Conservation (phyloP, 2,888 invertebrate genomes). For the Phragmatobia fuliginosa region DNA sequence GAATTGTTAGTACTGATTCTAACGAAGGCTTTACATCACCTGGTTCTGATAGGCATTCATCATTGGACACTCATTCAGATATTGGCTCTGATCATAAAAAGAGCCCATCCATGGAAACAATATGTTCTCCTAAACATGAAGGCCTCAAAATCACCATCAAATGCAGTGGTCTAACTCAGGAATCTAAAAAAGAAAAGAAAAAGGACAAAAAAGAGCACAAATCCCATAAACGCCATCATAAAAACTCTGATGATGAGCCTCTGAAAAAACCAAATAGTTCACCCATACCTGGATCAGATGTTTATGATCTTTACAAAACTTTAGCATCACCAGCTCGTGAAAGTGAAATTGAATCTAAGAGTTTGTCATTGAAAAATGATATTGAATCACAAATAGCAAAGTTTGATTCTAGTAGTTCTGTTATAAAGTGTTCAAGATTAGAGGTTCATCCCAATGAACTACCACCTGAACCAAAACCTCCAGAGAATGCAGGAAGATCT, state of each 20-base stretch:
- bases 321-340: slow-evolving; percentile 81
- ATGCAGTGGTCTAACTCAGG: slow-evolving; percentile 76
- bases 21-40: slow-evolving; percentile 88
- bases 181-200: slow-evolving; percentile 79
- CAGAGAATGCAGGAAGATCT: slow-evolving; percentile 76
- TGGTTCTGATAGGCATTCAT: slow-evolving; percentile 82
- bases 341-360: slow-evolving; percentile 62
- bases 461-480: slow-evolving; percentile 78
- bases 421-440: slow-evolving; percentile 66
- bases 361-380: slow-evolving; percentile 62
- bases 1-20: slow-evolving; percentile 89
- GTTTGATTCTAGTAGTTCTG: slow-evolving; percentile 67
- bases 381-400: slow-evolving; percentile 76
- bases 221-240: slow-evolving; percentile 82
- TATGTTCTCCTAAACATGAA: slow-evolving; percentile 83
- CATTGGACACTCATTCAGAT: slow-evolving; percentile 80
- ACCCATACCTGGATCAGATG: slow-evolving; percentile 82
- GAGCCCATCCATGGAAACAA: slow-evolving; percentile 77
- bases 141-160: slow-evolving; percentile 84
- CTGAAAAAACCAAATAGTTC: slow-evolving; percentile 74
- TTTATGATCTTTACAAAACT: slow-evolving; percentile 83
- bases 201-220: slow-evolving; percentile 85
- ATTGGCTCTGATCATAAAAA: slow-evolving; percentile 76
- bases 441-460: slow-evolving; percentile 73
- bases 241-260: slow-evolving; percentile 74